Percentiles rank a stretch among this genome's conserved stretches.
These are phyloP conservation scores for Onychorhynchus coronatus DNA, from an alignment of 2,113 vertebrate species.

Conservation along the genomic window DNA sequence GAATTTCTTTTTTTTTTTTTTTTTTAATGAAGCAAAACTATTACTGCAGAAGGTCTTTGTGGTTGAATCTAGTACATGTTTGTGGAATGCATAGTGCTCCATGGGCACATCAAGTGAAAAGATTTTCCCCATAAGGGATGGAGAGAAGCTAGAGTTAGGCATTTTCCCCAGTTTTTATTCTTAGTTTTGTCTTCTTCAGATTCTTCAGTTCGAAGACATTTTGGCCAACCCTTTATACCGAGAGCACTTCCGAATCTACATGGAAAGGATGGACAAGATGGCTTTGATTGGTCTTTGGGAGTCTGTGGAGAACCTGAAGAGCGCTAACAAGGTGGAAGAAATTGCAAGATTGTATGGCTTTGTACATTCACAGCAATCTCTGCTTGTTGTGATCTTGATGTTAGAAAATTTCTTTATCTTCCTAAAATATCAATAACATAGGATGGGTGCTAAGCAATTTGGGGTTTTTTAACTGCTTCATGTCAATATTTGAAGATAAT, in stretches of 20 bases:
- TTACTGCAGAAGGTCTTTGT: not conserved
- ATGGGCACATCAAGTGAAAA: not conserved
- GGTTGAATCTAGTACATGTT: not conserved
- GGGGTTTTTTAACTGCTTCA: not conserved
- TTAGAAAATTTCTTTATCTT: not conserved
- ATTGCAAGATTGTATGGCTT: not conserved
- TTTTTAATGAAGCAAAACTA: not conserved
- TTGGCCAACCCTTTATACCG: conserved; percentile 84
- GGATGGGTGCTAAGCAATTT: not conserved
- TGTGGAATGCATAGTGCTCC: not conserved
- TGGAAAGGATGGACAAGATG: conserved; percentile 92
- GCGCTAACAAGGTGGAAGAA: conserved; percentile 88
- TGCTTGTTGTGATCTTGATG: not conserved
- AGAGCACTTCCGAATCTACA: conserved; percentile 89
- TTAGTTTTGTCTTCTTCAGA: conserved; percentile 70
- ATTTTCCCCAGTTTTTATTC: not conserved
- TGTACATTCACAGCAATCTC: not conserved
- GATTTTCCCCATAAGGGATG: not conserved
- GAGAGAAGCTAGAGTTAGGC: not conserved
- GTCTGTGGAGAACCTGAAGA: conserved; percentile 91
- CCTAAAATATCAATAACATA: not conserved
- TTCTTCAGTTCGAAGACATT: conserved; percentile 97
- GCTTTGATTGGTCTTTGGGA: conserved; percentile 93
- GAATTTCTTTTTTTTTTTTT: no score
- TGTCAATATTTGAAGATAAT: not conserved